Conservation (phyloP, 92 coral and sea anemone species). For the Anthopleura xanthogrammica region DNA sequence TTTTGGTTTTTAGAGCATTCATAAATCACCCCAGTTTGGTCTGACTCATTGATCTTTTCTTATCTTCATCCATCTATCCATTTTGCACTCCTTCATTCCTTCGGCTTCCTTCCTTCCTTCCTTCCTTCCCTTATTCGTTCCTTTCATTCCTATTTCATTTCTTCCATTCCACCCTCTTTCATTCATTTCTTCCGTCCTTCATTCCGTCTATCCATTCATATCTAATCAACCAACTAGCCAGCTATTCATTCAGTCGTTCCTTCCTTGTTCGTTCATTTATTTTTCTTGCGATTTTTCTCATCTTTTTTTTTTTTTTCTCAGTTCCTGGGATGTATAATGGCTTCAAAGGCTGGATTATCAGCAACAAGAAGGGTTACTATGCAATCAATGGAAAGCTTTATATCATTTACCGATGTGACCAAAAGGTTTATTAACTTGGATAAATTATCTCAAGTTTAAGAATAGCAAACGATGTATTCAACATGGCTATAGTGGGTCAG, state of each 20-base stretch:
- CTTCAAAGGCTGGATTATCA: constrained; percentile 13
- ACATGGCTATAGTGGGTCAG: no score
- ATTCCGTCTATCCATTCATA: not conserved
- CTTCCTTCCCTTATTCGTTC: not conserved
- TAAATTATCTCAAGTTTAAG: not conserved
- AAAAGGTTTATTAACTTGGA: not conserved
- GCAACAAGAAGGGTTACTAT: not conserved
- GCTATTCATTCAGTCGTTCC: not conserved
- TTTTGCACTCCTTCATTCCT: not conserved
- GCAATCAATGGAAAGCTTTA: constrained; percentile 22
- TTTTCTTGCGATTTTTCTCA: not conserved
- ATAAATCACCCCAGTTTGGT: no score
- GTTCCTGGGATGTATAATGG: constrained; percentile 36
- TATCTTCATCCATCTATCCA: not conserved
- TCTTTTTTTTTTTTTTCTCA: not conserved
- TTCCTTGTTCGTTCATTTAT: not conserved
- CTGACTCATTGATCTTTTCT: no score
- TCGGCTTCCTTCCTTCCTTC: not conserved
- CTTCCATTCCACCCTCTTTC: not conserved
- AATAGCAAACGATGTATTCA: no score
- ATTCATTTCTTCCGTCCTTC: not conserved
- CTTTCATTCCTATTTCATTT: not conserved
- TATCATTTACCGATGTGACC: constrained; percentile 16
- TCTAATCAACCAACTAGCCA: no score
- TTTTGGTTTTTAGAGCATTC: not conserved